Conservation (phyloP, 2,888 invertebrate species). For the Disparrhopalites patrizii region DNA sequence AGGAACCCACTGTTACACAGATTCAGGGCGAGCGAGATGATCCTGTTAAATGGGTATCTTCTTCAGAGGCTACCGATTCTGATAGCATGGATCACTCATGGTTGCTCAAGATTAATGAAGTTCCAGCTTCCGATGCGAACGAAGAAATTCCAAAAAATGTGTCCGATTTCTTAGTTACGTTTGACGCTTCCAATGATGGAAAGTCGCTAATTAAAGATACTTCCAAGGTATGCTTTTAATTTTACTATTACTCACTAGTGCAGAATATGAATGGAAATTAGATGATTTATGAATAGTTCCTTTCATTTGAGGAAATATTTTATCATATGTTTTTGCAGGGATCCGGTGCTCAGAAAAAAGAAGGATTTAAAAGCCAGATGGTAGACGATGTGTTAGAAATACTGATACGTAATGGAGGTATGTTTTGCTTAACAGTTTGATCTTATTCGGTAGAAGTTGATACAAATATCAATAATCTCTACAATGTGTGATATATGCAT, state of each 20-base stretch:
- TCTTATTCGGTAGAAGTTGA: background rate
- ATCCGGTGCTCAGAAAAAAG: slow-evolving; percentile 21
- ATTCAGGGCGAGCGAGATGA: background rate
- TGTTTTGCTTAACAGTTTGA: slow-evolving; percentile 21
- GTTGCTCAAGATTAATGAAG: slow-evolving; percentile 40
- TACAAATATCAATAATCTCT: background rate
- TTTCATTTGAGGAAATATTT: background rate
- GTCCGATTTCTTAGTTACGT: slow-evolving; percentile 31
- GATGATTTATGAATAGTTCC: background rate
- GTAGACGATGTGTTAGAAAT: slow-evolving; percentile 92
- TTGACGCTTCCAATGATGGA: background rate
- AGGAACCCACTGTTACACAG: background rate
- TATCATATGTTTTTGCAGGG: background rate
- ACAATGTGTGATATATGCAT: background rate
- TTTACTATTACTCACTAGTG: no score
- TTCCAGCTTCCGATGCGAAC: slow-evolving; percentile 20
- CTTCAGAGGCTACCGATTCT: slow-evolving; percentile 4
- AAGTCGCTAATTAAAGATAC: background rate
- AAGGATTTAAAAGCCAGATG: slow-evolving; percentile 65
- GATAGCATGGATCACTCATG: slow-evolving; percentile 35
- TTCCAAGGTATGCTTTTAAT: slow-evolving; percentile 52
- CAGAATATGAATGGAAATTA: no score
- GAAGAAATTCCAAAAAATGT: slow-evolving; percentile 21
- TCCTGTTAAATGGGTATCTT: slow-evolving; percentile 1
- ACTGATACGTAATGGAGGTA: slow-evolving; percentile 78